Conservation (phyloP, 2,888 invertebrate species). For the Dorcus parallelipipedus region DNA sequence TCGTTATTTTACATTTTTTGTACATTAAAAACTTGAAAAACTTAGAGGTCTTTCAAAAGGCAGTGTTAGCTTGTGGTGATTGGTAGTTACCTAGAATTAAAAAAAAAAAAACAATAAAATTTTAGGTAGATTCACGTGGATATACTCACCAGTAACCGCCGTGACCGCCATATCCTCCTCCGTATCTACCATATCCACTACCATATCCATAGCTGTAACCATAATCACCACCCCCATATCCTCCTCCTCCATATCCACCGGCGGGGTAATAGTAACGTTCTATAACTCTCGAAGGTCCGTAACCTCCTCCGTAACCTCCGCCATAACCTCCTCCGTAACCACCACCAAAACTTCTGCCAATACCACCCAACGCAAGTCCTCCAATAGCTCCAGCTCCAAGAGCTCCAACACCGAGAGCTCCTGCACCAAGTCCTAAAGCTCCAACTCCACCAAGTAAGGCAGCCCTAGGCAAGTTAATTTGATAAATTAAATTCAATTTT, state of each 20-base stretch:
- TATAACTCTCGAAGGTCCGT: neutral
- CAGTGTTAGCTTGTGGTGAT: no score
- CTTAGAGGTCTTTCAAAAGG: no score
- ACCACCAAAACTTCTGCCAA: neutral
- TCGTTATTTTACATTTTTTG: no score
- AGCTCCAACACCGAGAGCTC: constrained; percentile 2
- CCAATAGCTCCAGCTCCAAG: constrained; percentile 2
- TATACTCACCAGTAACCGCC: neutral
- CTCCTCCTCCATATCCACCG: neutral
- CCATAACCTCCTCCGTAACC: constrained; percentile 6
- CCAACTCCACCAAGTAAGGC: neutral
- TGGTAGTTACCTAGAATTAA: no score
- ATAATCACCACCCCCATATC: constrained; percentile 4
- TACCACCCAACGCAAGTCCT: neutral
- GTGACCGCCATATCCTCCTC: neutral
- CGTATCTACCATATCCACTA: neutral
- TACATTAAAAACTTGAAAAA: no score
- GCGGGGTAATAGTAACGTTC: neutral
- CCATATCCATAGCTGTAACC: neutral
- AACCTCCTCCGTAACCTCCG: neutral
- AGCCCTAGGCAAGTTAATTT: no score
- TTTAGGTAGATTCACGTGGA: no score
- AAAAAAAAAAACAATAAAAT: no score
- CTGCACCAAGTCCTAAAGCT: constrained; percentile 4
- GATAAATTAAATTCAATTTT: neutral